Evolutionary conservation across 64 coral and sea anemone species (phyloP), one percentile per base, ranked within the genome.

Genomic region (Anthopleura sola): DNA sequence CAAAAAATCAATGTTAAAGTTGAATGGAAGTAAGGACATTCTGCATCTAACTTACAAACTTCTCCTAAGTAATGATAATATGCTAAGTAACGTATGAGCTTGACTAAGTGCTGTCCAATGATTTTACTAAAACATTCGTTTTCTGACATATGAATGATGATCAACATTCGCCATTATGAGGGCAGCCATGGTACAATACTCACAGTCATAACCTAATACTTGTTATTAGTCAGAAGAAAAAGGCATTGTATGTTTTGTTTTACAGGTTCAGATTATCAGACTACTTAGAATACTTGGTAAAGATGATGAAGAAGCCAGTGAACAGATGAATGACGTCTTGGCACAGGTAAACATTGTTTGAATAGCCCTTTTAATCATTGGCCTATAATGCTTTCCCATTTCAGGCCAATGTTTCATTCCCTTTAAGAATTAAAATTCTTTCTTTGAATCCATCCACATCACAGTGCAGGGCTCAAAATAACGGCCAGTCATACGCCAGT

Each of bases 261-360:
- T 71, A 20, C 20, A 99, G 97, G 93, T 99, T 74, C 91, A 94
- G 54, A 89, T 99, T 86, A 87, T 99, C 39, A 55, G 93, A 78
- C 81, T 99, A n/a, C 60, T 99, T 60, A 95, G 97, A 92, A 99
- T 99, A 88, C 85, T 99, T 9, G 97, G 97, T 55, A 99, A 88
- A 90, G 80, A 89, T 49, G 97, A 99, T 34, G 97, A 95, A 37
- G 93, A 94, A 53, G 86, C 90, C 16, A 99, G 97, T 78, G 97
- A 99, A 74, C 88, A 93, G 3, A 99, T 99, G 97, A 99, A 99
- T 90, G 97, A 99, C 75, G 97, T 99, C 23, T 74, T 99, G 37
- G 97, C 97, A 77, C 97, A 99, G 97, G 97, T 99, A 48, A 16
- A 48, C 16, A 68, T 29, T 68, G 10, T 58, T 11, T 48, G n/a